A percentile compares a stretch with the other conserved stretches of the same genome.
phyloP scores from a whole-genome alignment of 2,113 vertebrate genomes.

The Serilophus lunatus region DNA sequence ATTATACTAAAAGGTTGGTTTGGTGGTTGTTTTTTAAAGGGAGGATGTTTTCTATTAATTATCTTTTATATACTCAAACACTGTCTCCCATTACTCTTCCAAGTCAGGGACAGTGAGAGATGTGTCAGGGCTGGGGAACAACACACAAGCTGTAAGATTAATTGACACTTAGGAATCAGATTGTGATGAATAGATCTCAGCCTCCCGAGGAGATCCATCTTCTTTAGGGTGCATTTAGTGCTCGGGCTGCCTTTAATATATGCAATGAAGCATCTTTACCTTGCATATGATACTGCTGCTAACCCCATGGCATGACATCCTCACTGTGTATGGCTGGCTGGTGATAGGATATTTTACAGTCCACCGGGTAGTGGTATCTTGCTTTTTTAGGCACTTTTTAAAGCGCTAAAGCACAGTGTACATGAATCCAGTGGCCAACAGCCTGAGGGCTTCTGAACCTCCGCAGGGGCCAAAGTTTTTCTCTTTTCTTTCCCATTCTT shows the following conservation, averaged over 20 bases:
- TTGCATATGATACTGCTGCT: conserved; percentile 19
- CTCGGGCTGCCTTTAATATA: conserved; percentile 52
- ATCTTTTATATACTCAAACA: conserved; percentile 67
- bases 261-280: conserved; percentile 61
- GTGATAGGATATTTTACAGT: conserved; percentile 33
- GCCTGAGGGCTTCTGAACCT: conserved; percentile 39
- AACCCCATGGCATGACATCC: conserved; percentile 31
- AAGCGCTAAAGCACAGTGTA: neutral
- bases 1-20: conserved; percentile 26
- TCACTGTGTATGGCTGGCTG: conserved; percentile 3
- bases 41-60: conserved; percentile 62
- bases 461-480: conserved; percentile 30
- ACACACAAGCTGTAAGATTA: conserved; percentile 19
- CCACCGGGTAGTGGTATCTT: neutral
- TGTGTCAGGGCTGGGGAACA: conserved; percentile 15
- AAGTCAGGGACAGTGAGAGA: conserved; percentile 38
- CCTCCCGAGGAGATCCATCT: conserved; percentile 29
- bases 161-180: conserved; percentile 37
- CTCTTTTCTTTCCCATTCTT: neutral
- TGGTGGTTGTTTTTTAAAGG: conserved; percentile 43
- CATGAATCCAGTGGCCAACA: conserved; percentile 4
- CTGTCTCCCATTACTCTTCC: conserved; percentile 4
- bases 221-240: conserved; percentile 36
- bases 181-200: conserved; percentile 18
- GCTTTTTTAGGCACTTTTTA: conserved; percentile 33